Evolutionary conservation across 2,113 vertebrate species (phyloP), one percentile per base, ranked within the genome.

Genomic region (Accipiter cooperii): DNA sequence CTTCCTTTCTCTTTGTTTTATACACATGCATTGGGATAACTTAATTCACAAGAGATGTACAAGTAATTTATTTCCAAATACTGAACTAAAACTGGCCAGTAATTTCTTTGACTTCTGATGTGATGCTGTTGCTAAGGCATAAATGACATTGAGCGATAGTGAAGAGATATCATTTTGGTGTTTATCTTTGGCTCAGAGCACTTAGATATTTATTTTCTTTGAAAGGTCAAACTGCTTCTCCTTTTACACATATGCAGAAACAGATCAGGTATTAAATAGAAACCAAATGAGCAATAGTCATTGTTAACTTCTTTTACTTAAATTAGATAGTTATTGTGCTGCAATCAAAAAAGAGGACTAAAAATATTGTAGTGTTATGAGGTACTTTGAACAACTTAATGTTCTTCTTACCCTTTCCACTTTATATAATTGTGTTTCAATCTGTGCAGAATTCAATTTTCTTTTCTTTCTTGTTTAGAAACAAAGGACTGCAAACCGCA

Each of bases 11-110:
- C 8, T 68, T 84, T 97, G 89, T 95, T 96, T 97, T 97, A 97
- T 96, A 89, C 51, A 64, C 75, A 92, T 90, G 31, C 64, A 73
- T 15, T 90, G 64, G 80, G 79, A 96, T 93, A 97, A 96, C 91
- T 97, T 97, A 97, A 96, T 97, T 93, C 84, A 78, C 75, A 94
- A 90, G 95, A 97, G 88, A 95, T 69, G 61, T 83, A 58, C 40
- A 92, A 89, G 76, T 92, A 95, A 97, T 97, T 94, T 98, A 97
- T 96, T 97, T 97, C 52, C 42, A 97, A n/a, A n/a, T 49, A 78
- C 64, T 96, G 73, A 95, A 93, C 63, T 96, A 92, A 98, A 97
- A 96, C 88, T 84, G 81, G 86, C 80, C 66, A 94, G 89, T 96
- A 96, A 97, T 98, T 98, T 98, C 83, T 95, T 63, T 87, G 82